Evolutionary conservation across 2,113 vertebrate species (phyloP), one percentile per base, ranked within the genome.

Genomic region (Cathartes aura): DNA sequence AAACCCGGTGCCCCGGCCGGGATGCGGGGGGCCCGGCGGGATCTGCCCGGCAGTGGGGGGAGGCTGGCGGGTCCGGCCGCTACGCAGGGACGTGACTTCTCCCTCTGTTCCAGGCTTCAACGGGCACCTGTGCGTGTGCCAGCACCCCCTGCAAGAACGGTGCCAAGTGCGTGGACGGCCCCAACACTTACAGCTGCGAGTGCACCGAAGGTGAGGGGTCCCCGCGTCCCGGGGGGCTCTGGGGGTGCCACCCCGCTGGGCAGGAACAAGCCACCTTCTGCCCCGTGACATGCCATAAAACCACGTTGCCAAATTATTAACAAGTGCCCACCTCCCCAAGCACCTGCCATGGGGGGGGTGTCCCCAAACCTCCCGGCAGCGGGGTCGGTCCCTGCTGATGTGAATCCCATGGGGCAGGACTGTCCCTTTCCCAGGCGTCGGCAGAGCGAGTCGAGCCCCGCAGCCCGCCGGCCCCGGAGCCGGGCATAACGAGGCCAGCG

Each of bases 61-160:
- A 89, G 82, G 40, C 53, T 6, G 63, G 58, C 2, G 6, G 85
- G 40, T 29, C 62, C 3, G 0, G 68, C 42, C 9, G 0, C 48
- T 36, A 36, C 5, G 0, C 8, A 0, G 50, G 63, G 34, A 52
- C 2, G 23, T 60, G 66, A 87, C 59, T 30, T 15, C 32, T 27
- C 52, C 63, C 48, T 22, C 56, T 3, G 0, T 63, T 63, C 40
- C 96, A 99, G 99, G 99, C 94, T 99, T 99, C 97, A 98, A 98
- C 1, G 99, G 99, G 59, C 98, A 98, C 94, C 95, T 99, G 56
- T 99, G 99, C 97, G 96, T 99, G 99, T 3, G 99, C 99, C 78
- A 99, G 99, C 97, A 99, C 99, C 0, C 99, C 99, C 11, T 99
- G 99, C 97, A 98, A 98, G 98, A 99, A 99, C 1, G 99, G 99